These are phyloP conservation scores for Pelodytes ibericus DNA, from an alignment of 2,797 vertebrate species.

Conservation along the genomic window DNA sequence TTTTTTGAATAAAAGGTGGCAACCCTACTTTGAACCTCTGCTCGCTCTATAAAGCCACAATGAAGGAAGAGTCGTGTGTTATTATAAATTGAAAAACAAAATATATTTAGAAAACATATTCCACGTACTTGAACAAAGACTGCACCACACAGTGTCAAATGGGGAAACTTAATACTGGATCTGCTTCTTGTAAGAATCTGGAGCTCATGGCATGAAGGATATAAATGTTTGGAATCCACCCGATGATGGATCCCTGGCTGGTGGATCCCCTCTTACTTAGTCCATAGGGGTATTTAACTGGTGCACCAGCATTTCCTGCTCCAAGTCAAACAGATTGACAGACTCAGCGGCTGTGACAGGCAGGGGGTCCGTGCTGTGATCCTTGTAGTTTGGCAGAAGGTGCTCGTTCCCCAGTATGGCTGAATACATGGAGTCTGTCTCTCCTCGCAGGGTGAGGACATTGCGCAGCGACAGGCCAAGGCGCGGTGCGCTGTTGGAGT, in stretches of 20 bases:
- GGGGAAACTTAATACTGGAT: neutral
- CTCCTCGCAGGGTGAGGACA: constrained; percentile 70
- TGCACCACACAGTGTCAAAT: neutral
- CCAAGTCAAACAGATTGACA: constrained; percentile 74
- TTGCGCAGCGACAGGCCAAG: constrained; percentile 68
- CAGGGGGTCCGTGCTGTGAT: constrained; percentile 48
- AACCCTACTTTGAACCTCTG: no score
- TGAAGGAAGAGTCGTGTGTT: no score
- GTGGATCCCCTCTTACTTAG: constrained; percentile 59
- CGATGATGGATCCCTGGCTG: no score
- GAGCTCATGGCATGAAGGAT: neutral
- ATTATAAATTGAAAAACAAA: no score
- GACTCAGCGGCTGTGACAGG: constrained; percentile 65
- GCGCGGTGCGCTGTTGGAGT: constrained; percentile 85
- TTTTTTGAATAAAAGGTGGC: no score
- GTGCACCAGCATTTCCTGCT: constrained; percentile 72
- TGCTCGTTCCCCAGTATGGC: constrained; percentile 65
- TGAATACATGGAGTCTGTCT: constrained; percentile 72
- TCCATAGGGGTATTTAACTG: constrained; percentile 74
- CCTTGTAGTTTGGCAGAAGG: constrained; percentile 21
- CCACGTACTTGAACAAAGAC: neutral
- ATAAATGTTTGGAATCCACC: neutral
- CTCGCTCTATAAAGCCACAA: no score
- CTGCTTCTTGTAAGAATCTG: neutral
- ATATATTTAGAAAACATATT: no score